Evolutionary conservation across 2,113 vertebrate species (phyloP).

Genomic region (Cyprinodon tularosa): DNA sequence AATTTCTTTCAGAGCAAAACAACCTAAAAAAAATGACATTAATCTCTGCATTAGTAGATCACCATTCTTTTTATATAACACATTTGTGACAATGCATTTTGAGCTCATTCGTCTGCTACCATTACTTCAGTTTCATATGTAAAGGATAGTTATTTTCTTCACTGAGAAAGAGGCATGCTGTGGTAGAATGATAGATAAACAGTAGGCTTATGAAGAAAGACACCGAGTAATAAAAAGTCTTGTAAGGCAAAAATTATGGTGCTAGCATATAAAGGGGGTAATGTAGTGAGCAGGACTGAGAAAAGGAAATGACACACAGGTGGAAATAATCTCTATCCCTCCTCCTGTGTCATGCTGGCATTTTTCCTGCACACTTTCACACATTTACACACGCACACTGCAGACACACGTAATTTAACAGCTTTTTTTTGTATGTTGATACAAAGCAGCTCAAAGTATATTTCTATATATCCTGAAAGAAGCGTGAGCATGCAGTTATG

Average conservation of each 20-base stretch:
- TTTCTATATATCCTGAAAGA: slow-evolving; percentile 4
- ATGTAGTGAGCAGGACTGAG: slow-evolving; percentile 22
- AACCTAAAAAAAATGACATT: slow-evolving; percentile 8
- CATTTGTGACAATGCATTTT: slow-evolving; percentile 22
- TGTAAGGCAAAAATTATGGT: slow-evolving; percentile 33
- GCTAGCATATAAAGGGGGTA: slow-evolving; percentile 22
- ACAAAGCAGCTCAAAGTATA: slow-evolving; percentile 54
- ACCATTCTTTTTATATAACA: slow-evolving; percentile 23
- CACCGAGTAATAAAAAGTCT: slow-evolving; percentile 24
- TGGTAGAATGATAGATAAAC: slow-evolving; percentile 18
- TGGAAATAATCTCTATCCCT: slow-evolving; percentile 68
- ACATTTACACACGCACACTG: slow-evolving; percentile 9
- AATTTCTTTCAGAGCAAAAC: not conserved
- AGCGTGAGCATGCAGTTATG: not conserved
- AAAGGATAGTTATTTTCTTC: slow-evolving; percentile 19
- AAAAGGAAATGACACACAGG: slow-evolving; percentile 65
- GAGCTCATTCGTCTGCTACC: slow-evolving; percentile 25
- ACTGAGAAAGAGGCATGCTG: slow-evolving; percentile 16
- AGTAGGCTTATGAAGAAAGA: not conserved
- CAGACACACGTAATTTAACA: slow-evolving; percentile 47
- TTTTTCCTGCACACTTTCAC: slow-evolving; percentile 19
- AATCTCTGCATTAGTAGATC: slow-evolving; percentile 10
- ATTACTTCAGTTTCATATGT: slow-evolving; percentile 19
- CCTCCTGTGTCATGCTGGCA: slow-evolving; percentile 42
- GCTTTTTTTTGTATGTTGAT: slow-evolving; percentile 51